These are phyloP conservation scores for Malthinus flaveolus DNA, from an alignment of 2,888 invertebrate genomes.

Conservation along the genomic window DNA sequence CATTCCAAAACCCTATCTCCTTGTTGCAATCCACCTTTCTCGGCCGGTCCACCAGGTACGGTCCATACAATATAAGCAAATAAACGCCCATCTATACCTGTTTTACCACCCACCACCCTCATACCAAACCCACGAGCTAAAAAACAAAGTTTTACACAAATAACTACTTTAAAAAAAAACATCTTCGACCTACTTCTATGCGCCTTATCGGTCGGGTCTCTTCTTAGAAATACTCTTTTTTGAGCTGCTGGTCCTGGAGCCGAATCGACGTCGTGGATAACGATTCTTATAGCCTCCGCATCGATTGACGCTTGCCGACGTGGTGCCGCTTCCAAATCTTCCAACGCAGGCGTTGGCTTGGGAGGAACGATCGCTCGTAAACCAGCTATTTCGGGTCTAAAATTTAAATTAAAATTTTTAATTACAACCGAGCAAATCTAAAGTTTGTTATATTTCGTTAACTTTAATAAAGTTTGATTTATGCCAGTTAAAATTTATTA, in stretches of 20 bases:
- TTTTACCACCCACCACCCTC: slow-evolving; percentile 92
- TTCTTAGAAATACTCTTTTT: slow-evolving; percentile 72
- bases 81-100: slow-evolving; percentile 80
- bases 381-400: slow-evolving; percentile 73
- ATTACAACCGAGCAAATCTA: too few relatives aligned
- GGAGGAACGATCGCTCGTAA: slow-evolving; percentile 56
- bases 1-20: slow-evolving; percentile 92
- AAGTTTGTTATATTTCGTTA: too few relatives aligned
- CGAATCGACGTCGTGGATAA: slow-evolving; percentile 90
- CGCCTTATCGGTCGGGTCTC: slow-evolving; percentile 82
- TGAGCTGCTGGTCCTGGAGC: slow-evolving; percentile 67
- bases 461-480: too few relatives aligned
- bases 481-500: neutral
- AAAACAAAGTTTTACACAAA: slow-evolving; percentile 32
- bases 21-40: slow-evolving; percentile 83
- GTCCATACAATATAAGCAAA: slow-evolving; percentile 93
- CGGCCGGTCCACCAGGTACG: slow-evolving; percentile 88
- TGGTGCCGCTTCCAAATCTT: slow-evolving; percentile 65
- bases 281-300: slow-evolving; percentile 90
- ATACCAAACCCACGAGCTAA: slow-evolving; percentile 90
- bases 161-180: neutral
- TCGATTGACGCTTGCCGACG: slow-evolving; percentile 84
- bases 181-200: slow-evolving; percentile 75
- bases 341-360: slow-evolving; percentile 65
- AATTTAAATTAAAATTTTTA: slow-evolving; percentile 32